A percentile compares a stretch with the other conserved stretches of the same genome.
These are phyloP conservation scores for Ormyrus nitidulus DNA, from an alignment of 2,888 invertebrate genomes.

Conservation along the genomic window DNA sequence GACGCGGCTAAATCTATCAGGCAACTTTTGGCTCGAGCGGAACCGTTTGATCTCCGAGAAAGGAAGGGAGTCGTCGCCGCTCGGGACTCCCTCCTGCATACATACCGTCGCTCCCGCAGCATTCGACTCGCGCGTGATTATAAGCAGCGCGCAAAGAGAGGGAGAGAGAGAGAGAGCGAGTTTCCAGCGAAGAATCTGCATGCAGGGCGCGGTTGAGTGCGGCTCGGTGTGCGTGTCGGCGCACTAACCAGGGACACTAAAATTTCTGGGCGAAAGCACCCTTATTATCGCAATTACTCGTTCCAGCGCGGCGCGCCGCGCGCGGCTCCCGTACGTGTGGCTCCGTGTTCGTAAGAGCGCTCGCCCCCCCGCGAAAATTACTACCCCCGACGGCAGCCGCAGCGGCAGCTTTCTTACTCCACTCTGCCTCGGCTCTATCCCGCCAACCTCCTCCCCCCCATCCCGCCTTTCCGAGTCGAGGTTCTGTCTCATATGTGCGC, in stretches of 20 bases:
- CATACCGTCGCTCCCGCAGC: background rate
- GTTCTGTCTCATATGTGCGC: constrained; percentile 5
- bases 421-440: background rate
- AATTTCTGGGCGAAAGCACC: constrained; percentile 56
- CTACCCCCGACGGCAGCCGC: constrained; percentile 49
- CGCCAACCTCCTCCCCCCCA: background rate
- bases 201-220: background rate
- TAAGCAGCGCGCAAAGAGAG: background rate
- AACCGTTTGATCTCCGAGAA: constrained; percentile 57
- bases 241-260: constrained; percentile 55
- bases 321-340: background rate
- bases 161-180: no score
- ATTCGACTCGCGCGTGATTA: constrained; percentile 19
- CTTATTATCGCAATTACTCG: constrained; percentile 58
- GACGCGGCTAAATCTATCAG: constrained; percentile 50
- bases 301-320: constrained; percentile 24
- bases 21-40: constrained; percentile 37
- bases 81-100: constrained; percentile 3
- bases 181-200: background rate
- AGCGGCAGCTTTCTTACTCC: constrained; percentile 47
- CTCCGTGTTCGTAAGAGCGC: background rate
- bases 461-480: background rate
- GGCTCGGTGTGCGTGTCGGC: background rate
- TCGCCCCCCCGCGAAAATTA: constrained; percentile 51
- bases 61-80: constrained; percentile 31